Evolutionary conservation across 2,888 invertebrate genomes (phyloP), one percentile per base, ranked within the genome.

Genomic region (Hyposoter didymator): DNA sequence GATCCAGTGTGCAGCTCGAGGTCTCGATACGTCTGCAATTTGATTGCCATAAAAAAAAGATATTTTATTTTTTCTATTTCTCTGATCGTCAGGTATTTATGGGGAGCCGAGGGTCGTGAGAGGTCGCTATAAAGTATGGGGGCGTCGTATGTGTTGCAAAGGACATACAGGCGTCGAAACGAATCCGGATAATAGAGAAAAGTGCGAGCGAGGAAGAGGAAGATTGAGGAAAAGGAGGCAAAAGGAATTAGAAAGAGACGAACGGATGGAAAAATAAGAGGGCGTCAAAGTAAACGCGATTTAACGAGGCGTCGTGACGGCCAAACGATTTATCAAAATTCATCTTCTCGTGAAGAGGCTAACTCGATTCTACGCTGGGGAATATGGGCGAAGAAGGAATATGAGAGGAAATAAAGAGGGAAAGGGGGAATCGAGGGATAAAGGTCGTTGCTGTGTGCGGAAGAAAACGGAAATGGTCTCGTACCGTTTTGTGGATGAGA

Each of bases 311-410:
- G 67, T 78, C 87, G 82, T 83, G 85, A 87, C 85, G 85, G 87
- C 86, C 87, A 86, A 87, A 86, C 88, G 88, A 90, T 90, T 91
- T 89, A 90, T 90, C 90, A 88, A 89, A 90, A 91, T 91, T 91
- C 89, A 91, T 91, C 89, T 89, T 90, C 89, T 80, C 84, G 82
- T 80, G 80, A 80, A 84, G 78, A 80, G 84, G 85, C 87, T 84
- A 88, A 88, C 89, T 88, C 88, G 88, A 88, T 88, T 87, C 87
- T 62, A 86, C 55, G 45, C 55, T 49, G 5, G 62, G 28, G 78
- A 78, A 55, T 73, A 73, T 55, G 70, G 70, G 59, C 47, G 35
- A 49, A 74, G 52, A n/a, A 45, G 59, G 43, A 69, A 47, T 45
- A 55, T 64, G n/a, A 49, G 73, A 49, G 78, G 43, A 43, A 43